phyloP scores from a whole-genome alignment of 1,140 invertebrate genomes.

The Holcopasites calliopsidis region DNA sequence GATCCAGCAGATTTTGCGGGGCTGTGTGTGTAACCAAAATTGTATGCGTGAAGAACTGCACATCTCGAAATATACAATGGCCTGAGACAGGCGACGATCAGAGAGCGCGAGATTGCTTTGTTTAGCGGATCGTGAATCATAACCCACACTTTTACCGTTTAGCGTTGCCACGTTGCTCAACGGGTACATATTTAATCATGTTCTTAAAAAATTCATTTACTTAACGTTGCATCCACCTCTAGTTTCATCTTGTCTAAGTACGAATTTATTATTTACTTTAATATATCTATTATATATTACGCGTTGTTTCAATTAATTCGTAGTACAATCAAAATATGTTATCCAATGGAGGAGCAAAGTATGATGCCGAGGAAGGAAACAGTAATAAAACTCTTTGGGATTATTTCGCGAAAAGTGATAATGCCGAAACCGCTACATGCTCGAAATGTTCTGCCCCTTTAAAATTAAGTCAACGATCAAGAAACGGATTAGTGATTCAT shows the following conservation, averaged over 20 bases:
- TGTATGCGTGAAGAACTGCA: neutral
- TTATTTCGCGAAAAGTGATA: slow-evolving; percentile 38
- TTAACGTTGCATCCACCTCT: too few species aligned
- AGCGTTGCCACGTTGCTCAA: too few species aligned
- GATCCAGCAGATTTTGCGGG: too few species aligned
- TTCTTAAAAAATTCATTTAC: too few species aligned
- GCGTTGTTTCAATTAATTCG: neutral
- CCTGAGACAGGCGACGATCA: too few species aligned
- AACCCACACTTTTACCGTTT: neutral
- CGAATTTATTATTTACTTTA: neutral
- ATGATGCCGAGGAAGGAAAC: neutral
- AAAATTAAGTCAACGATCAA: slow-evolving; percentile 52
- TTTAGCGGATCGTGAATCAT: neutral
- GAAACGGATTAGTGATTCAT: slow-evolving; percentile 56
- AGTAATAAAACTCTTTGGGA: slow-evolving; percentile 58
- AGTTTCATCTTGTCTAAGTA: neutral
- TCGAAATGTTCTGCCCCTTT: neutral
- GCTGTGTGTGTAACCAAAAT: too few species aligned
- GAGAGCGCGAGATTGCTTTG: neutral
- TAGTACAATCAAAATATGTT: neutral
- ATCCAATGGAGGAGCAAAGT: neutral
- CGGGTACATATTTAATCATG: too few species aligned
- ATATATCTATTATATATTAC: neutral
- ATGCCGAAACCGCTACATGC: neutral
- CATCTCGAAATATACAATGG: neutral